Conservation (phyloP, 1,140 invertebrate species). For the Zaprionus capensis region DNA sequence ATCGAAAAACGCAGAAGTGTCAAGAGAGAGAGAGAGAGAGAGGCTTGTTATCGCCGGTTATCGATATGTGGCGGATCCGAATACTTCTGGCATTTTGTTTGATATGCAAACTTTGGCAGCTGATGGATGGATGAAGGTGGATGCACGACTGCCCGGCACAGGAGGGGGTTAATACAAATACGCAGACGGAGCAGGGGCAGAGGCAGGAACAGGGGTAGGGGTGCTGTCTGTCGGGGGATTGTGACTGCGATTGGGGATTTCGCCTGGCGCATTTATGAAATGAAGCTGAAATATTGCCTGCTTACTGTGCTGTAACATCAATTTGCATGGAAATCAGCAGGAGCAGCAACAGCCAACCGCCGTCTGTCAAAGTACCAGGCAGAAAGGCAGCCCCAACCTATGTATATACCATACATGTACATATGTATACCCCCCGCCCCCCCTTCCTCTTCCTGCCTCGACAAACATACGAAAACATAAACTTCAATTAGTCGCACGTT, state of each 20-base stretch:
- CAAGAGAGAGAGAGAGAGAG: conserved; percentile 6
- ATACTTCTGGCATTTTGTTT: conserved; percentile 44
- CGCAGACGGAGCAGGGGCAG: not conserved
- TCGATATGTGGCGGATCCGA: conserved; percentile 20
- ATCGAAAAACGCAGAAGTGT: conserved; percentile 14
- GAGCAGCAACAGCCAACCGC: conserved; percentile 27
- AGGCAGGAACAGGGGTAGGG: not conserved
- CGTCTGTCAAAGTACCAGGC: conserved; percentile 62
- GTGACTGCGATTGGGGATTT: conserved; percentile 44
- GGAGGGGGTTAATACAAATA: not conserved
- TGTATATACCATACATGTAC: not conserved
- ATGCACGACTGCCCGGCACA: conserved; percentile 17
- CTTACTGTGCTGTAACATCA: conserved; percentile 80
- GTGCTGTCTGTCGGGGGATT: conserved; percentile 19
- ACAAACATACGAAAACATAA: conserved; percentile 55
- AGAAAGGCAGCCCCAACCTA: not conserved
- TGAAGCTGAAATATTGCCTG: conserved; percentile 80
- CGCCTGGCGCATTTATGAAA: conserved; percentile 72
- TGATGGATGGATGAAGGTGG: conserved; percentile 34
- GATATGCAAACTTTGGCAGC: conserved; percentile 70
- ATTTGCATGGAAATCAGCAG: conserved; percentile 77
- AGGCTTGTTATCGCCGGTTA: conserved; percentile 14
- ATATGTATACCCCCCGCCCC: not conserved
- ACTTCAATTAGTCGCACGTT: conserved; percentile 68
- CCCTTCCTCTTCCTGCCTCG: not conserved